Evolutionary conservation across 2,113 vertebrate species (phyloP).

Genomic region (Kryptolebias marmoratus): DNA sequence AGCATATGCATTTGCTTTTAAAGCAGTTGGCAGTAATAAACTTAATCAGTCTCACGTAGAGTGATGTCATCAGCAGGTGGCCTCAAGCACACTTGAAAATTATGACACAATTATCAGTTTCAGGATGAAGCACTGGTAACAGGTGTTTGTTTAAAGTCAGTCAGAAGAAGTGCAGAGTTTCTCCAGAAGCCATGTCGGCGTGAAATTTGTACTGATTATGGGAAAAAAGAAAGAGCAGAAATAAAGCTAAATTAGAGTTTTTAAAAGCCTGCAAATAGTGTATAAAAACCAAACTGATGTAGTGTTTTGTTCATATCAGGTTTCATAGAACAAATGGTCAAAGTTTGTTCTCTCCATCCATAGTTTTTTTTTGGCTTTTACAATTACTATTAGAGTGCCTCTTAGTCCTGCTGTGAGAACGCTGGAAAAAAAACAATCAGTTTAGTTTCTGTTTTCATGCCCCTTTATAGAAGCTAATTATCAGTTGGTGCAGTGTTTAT

Average conservation of each 20-base stretch:
- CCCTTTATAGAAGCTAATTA: not conserved
- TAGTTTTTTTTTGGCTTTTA: not conserved
- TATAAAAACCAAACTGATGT: not conserved
- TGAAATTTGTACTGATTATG: not conserved
- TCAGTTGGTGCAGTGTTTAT: not conserved
- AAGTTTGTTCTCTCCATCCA: not conserved
- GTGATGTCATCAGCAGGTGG: not conserved
- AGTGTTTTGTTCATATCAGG: not conserved
- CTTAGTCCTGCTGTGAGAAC: not conserved
- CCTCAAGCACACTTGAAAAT: slow-evolving; percentile 1
- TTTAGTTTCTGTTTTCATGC: not conserved
- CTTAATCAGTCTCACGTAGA: not conserved
- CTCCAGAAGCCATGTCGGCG: not conserved
- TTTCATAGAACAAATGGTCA: not conserved
- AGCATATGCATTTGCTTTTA: not conserved
- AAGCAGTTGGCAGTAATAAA: not conserved
- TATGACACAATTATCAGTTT: not conserved
- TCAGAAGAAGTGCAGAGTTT: not conserved
- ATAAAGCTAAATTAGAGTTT: not conserved
- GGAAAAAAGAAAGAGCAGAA: not conserved
- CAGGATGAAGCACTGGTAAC: not conserved
- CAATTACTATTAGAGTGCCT: not conserved
- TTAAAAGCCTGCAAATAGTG: not conserved
- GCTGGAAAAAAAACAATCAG: not conserved
- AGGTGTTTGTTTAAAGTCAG: not conserved